Percentiles rank a stretch among this genome's conserved stretches.
Conservation (phyloP, 2,888 invertebrate genomes). For the Campoplex capitator region DNA sequence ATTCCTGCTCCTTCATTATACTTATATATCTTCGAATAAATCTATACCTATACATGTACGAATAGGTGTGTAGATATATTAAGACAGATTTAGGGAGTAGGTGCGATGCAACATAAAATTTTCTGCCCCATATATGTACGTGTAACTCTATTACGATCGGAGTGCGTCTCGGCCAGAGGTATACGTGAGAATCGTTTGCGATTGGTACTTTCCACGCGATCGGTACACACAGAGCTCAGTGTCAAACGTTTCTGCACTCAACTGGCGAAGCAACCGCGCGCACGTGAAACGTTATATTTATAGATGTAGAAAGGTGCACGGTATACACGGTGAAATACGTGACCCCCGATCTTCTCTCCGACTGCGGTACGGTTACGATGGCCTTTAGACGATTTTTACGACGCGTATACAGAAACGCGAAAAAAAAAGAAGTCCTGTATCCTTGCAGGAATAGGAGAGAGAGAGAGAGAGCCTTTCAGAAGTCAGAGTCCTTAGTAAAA, state of each 20-base stretch:
- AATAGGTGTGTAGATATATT: not conserved
- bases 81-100: not conserved
- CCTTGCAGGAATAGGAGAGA: constrained; percentile 27
- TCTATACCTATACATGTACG: not conserved
- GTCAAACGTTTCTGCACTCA: constrained; percentile 1
- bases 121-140: constrained; percentile 8
- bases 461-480: constrained; percentile 30
- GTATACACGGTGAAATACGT: constrained; percentile 38
- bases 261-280: no score
- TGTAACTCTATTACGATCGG: constrained; percentile 9
- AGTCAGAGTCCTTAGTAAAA: constrained; percentile 55
- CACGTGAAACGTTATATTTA: constrained; percentile 3
- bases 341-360: constrained; percentile 39
- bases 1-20: constrained; percentile 18
- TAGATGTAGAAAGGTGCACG: not conserved
- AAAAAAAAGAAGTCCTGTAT: constrained; percentile 38
- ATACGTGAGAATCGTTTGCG: constrained; percentile 33
- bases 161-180: not conserved
- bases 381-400: constrained; percentile 53
- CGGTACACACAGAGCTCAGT: not conserved
- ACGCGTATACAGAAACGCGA: constrained; percentile 45
- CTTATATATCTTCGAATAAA: not conserved
- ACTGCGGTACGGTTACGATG: constrained; percentile 44
- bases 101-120: constrained; percentile 41
- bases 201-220: constrained; percentile 29